Evolutionary conservation across 2,113 vertebrate genomes (phyloP).

Genomic region (Passerina amoena): DNA sequence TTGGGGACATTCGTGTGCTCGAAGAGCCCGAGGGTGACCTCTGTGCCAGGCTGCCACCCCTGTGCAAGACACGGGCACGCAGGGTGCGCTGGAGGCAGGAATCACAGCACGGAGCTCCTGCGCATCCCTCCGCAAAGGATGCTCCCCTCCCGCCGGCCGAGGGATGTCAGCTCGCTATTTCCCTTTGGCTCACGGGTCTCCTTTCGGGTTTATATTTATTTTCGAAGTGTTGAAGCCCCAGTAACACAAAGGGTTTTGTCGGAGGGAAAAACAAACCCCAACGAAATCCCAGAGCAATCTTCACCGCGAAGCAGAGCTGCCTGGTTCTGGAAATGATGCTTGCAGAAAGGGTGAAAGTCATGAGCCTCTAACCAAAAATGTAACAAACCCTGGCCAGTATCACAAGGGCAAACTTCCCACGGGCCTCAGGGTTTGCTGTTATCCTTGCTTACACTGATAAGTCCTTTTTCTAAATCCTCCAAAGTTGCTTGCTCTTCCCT

Average conservation of each 20-base stretch:
- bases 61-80: background rate
- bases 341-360: background rate
- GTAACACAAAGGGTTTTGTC: background rate
- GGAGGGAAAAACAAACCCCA: background rate
- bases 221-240: background rate
- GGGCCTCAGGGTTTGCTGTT: slow-evolving; percentile 30
- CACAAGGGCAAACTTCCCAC: background rate
- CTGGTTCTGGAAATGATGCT: background rate
- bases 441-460: slow-evolving; percentile 20
- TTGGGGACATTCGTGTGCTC: background rate
- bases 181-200: background rate
- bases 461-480: background rate
- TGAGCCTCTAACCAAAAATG: slow-evolving; percentile 1
- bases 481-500: slow-evolving; percentile 34
- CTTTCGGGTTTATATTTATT: background rate
- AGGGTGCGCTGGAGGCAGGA: background rate
- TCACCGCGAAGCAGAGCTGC: background rate
- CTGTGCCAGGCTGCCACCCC: background rate
- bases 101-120: background rate
- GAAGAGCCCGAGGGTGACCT: background rate
- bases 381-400: background rate
- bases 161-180: background rate
- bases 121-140: background rate
- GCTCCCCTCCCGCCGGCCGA: background rate
- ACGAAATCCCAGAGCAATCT: slow-evolving; percentile 23